Evolutionary conservation across 2,888 invertebrate species (phyloP).

Genomic region (Epistrophe eligans): DNA sequence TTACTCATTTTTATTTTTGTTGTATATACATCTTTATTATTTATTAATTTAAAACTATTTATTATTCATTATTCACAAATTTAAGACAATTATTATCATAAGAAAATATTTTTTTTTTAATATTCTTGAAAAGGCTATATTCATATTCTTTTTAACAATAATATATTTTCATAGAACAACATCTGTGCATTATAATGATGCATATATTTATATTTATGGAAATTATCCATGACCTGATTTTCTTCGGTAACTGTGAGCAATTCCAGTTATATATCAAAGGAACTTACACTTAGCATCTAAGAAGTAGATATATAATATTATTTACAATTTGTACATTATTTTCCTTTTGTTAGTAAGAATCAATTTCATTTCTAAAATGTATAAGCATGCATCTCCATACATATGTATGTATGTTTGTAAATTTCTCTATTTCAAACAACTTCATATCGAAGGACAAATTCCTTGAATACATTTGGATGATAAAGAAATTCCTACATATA

Average conservation of each 20-base stretch:
- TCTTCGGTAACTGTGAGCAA: not conserved
- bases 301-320: not conserved
- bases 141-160: not conserved
- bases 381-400: not conserved
- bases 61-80: too few species aligned
- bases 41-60: too few species aligned
- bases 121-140: not conserved
- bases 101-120: too few species aligned
- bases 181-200: not conserved
- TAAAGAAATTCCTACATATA: not conserved
- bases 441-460: slow-evolving; percentile 10
- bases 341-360: not conserved
- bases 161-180: not conserved
- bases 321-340: not conserved
- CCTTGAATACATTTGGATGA: not conserved
- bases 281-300: not conserved
- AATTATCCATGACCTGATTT: slow-evolving; percentile 14
- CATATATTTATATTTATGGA: not conserved
- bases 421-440: not conserved
- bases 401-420: too few species aligned
- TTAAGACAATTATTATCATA: too few species aligned
- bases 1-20: too few species aligned
- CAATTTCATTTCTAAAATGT: not conserved
- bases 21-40: too few species aligned
- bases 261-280: slow-evolving; percentile 2